These are phyloP conservation scores for Dipodomys merriami DNA, from an alignment of 2,113 vertebrate genomes.

Conservation along the genomic window DNA sequence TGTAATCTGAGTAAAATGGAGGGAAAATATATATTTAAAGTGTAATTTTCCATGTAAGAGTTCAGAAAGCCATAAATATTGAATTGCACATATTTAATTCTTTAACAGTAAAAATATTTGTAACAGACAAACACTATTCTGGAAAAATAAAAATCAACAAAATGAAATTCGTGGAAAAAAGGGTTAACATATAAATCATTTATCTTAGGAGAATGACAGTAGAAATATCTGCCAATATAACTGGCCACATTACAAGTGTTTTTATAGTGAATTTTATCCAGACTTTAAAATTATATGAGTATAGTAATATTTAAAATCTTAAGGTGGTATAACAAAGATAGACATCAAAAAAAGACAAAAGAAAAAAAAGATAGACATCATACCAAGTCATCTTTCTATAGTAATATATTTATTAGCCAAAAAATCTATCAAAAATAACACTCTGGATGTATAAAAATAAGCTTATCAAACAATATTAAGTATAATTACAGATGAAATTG, in stretches of 20 bases:
- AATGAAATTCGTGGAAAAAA: neutral
- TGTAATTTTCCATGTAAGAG: neutral
- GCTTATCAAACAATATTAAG: neutral
- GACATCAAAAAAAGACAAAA: too few relatives aligned
- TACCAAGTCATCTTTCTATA: constrained; percentile 9
- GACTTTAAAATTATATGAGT: too few relatives aligned
- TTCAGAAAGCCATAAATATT: neutral
- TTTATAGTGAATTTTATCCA: too few relatives aligned
- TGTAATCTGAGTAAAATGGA: neutral
- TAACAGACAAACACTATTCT: neutral
- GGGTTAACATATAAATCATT: too few relatives aligned
- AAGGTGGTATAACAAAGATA: too few relatives aligned
- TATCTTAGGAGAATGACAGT: too few relatives aligned
- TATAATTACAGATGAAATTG: neutral
- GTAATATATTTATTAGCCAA: neutral
- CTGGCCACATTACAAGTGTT: too few relatives aligned
- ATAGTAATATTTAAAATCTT: too few relatives aligned
- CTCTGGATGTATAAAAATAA: neutral
- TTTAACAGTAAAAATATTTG: neutral
- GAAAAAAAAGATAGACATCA: neutral
- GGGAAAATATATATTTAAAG: neutral
- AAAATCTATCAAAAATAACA: constrained; percentile 30
- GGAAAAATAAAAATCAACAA: neutral
- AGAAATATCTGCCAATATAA: too few relatives aligned
- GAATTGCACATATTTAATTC: neutral